Base-by-base conservation (phyloP, 2,797 vertebrate species). In the Halcyon chelicuti region DNA sequence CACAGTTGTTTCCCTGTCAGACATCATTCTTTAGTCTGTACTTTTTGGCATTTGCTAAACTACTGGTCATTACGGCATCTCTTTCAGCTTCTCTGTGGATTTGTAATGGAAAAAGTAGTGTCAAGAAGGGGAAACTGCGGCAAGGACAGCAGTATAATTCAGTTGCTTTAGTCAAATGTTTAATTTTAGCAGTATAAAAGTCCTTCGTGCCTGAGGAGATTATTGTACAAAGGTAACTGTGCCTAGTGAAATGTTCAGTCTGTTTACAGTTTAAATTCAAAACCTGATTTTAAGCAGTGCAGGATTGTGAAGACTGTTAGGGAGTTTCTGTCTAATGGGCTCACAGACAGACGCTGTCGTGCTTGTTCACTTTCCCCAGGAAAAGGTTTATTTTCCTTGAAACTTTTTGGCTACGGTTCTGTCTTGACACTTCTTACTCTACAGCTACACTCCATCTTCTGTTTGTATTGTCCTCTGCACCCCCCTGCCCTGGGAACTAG, bases 21-120 rank as follows among this genome's bases (percentile, higher is more conserved):
- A 63, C 15, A 18, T 40, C 31, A 40, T 61, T 86, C 67, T 58
- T 68, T 23, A 49, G 51, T 66, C 67, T 73, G 61, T 91, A 28
- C 37, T 47, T 88, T 31, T 61, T 67, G 62, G 14, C n/a, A 12
- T 76, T 96, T 94, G 29, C 37, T 92, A 37, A 87, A 78, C 33
- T 77, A 49, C n/a, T 82, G 40, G 61, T 84, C 37, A 10, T 58
- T 70, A 26, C 42, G 35, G 20, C 51, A 16, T 37, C 77, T 90
- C 8, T 76, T 46, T 40, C 42, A 86, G 31, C 40, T 74, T 31
- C 39, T 77, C 35, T 23, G 23, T 57, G 7, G 4, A 29, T 46
- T n/a, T 47, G 18, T 44, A 57, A 23, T 21, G 62, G 49, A 70
- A 86, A 42, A 75, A 26, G 20, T 28, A 31, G 9, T 44, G 89